Percentiles rank a stretch among this genome's conserved stretches.
These are phyloP conservation scores for Agonopterix heracliana DNA, from an alignment of 2,888 invertebrate genomes.

Conservation along the genomic window DNA sequence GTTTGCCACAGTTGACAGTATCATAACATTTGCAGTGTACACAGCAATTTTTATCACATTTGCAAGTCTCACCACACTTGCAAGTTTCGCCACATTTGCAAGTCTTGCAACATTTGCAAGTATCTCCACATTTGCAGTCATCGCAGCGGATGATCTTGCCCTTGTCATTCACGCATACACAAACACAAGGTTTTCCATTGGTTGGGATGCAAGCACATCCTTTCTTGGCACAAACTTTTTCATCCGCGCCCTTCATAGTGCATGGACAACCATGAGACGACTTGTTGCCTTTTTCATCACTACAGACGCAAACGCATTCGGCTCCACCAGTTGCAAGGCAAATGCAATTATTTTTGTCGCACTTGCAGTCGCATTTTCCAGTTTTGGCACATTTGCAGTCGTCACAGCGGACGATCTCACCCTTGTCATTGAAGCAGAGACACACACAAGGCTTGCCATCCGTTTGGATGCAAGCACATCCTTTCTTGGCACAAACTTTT, in stretches of 20 bases:
- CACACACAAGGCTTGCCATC: conserved; percentile 12
- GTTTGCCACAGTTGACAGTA: too few relatives aligned
- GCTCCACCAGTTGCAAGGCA: conserved; percentile 28
- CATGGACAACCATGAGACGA: too few relatives aligned
- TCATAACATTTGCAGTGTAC: too few relatives aligned
- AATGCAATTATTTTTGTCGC: conserved; percentile 23
- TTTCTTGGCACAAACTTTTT: conserved; percentile 19
- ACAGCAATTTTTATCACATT: too few relatives aligned
- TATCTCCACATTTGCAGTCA: conserved; percentile 12
- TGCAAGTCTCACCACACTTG: conserved; percentile 1
- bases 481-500: conserved; percentile 16
- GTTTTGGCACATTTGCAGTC: conserved; percentile 11
- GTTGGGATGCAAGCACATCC: conserved; percentile 12
- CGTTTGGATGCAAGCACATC: conserved; percentile 12
- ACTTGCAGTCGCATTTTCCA: background rate
- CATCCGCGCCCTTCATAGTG: conserved; percentile 6
- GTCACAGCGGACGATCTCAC: background rate
- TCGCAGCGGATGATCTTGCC: conserved; percentile 3
- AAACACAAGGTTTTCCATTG: conserved; percentile 14
- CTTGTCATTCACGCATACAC: conserved; percentile 13
- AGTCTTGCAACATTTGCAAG: conserved; percentile 19
- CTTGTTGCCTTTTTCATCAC: conserved; percentile 12
- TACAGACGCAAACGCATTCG: conserved; percentile 23
- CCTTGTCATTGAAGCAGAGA: too few relatives aligned
- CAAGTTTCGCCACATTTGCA: background rate